Evolutionary conservation across 2,888 invertebrate genomes (phyloP), one percentile per base, ranked within the genome.

Genomic region (Platerodrilus igneus): DNA sequence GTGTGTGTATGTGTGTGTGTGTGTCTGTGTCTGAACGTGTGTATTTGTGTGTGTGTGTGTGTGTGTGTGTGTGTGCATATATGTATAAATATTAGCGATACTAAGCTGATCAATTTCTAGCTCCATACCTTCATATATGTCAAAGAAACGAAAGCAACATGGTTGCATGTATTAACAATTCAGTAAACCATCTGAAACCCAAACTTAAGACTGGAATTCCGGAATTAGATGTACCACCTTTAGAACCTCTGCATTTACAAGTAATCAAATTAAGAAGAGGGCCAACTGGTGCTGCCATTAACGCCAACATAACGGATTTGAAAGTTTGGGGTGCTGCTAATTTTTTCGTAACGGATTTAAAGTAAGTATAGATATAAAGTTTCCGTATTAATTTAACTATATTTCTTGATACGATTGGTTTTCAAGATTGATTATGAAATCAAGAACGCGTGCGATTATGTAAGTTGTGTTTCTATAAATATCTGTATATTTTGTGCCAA

Each of bases 271-370:
- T 66, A 23, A 50, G 53, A 38, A 58, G 60, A 29, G 64, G 64
- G 17, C 60, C 77, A 11, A 49, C 36, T 29, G 43, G 40, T 1
- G 60, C 60, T 2, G 59, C 57, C 58, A 70, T 79, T 38, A 74
- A 75, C 1, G 77, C 78, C 1, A 75, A 77, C 26, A 75, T 78
- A 29, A 76, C 77, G 36, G 74, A 79, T 45, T 65, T 79, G 25
- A 73, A 73, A 51, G 77, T 79, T 7, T 68, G 71, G 45, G 80
- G 79, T 4, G 75, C 78, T 1, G 75, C 77, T 46, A 68, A 73
- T 53, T 79, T 78, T 57, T 70, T 75, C 50, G 72, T 79, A 10
- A 64, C 73, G 44, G 73, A 75, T 52, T 59, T 79, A 7, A 76
- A 72, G 79, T 79, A 56, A 71, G 72, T 66, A 35, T 17, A 10